These are phyloP conservation scores for Chelonoidis abingdonii DNA, from an alignment of 2,113 vertebrate species.

Conservation along the genomic window DNA sequence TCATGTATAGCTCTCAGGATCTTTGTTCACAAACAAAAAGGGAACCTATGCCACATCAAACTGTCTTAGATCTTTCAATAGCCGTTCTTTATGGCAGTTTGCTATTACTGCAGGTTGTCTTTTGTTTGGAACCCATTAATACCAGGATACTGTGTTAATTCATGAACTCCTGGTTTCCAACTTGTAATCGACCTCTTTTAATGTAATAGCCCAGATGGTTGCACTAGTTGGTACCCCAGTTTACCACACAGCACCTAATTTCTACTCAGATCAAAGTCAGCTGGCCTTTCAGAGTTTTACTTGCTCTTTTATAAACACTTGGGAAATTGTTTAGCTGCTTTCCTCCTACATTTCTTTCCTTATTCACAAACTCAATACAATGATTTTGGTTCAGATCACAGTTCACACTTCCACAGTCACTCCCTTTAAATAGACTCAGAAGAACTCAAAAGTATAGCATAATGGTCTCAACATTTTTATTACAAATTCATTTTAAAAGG, in stretches of 20 bases:
- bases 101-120: not conserved
- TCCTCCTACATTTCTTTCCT: not conserved
- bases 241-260: not conserved
- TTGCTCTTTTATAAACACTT: not conserved
- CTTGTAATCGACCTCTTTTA: not conserved
- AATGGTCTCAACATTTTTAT: not conserved
- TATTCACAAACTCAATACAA: not conserved
- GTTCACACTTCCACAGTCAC: not conserved
- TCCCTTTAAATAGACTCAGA: not conserved
- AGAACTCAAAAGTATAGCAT: not conserved
- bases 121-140: not conserved
- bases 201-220: rapidly evolving
- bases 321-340: not conserved
- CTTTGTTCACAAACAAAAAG: not conserved
- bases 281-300: not conserved
- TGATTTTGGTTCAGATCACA: not conserved
- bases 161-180: not conserved
- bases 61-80: not conserved
- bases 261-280: not conserved
- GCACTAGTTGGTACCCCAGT: not conserved
- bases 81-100: not conserved
- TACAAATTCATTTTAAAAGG: not conserved
- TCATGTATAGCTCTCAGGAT: not conserved
- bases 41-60: not conserved
- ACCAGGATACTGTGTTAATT: not conserved